A percentile compares a stretch with the other conserved stretches of the same genome.
phyloP scores from a whole-genome alignment of 2,888 invertebrate genomes.

The Conistra vaccinii region DNA sequence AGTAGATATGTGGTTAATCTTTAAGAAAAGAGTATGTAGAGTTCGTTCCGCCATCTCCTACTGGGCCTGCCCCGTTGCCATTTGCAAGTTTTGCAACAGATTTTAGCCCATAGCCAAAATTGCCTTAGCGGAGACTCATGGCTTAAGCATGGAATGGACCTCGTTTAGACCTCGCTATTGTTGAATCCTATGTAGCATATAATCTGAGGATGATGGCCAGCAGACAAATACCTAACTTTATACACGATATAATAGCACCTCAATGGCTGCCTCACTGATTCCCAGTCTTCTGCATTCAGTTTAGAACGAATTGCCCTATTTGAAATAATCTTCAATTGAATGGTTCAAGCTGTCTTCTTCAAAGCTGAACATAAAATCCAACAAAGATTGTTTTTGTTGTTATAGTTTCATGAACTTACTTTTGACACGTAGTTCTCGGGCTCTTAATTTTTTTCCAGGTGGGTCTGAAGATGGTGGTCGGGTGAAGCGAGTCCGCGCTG shows the following conservation, averaged over 20 bases:
- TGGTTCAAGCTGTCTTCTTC: not conserved
- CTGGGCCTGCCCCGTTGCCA: not conserved
- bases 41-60: not conserved
- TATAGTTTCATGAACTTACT: slow-evolving; percentile 2
- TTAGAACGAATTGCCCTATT: not conserved
- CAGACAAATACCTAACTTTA: not conserved
- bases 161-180: not conserved
- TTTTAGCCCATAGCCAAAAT: not conserved
- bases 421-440: slow-evolving; percentile 34
- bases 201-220: not conserved
- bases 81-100: not conserved
- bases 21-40: not conserved
- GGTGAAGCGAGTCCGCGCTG: slow-evolving; percentile 91
- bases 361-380: not conserved
- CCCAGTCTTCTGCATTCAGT: not conserved
- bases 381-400: not conserved
- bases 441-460: slow-evolving; percentile 80
- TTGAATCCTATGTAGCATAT: not conserved
- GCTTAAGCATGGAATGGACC: not conserved
- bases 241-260: not conserved
- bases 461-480: slow-evolving; percentile 92
- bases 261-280: not conserved
- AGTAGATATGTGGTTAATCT: no score
- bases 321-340: not conserved
- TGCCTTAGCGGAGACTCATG: no score